Evolutionary conservation across 2,888 invertebrate species (phyloP).

Genomic region (Pharmacophagus antenor): DNA sequence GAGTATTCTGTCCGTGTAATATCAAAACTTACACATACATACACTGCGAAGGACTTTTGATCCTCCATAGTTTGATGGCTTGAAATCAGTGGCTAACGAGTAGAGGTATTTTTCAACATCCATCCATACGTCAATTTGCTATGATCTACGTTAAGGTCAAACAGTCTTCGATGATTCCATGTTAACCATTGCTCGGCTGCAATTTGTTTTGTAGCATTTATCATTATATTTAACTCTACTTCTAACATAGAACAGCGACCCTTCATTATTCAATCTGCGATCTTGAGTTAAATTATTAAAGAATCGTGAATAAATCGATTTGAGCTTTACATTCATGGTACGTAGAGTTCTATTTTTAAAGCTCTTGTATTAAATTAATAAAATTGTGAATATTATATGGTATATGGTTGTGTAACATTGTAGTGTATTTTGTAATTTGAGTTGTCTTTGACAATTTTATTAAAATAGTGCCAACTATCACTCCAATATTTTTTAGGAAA

Average conservation of each 20-base stretch:
- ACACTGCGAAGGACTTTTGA: too few relatives aligned
- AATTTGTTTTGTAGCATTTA: neutral
- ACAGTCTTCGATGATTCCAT: neutral
- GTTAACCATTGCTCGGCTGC: neutral
- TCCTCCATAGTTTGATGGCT: neutral
- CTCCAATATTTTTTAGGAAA: too few relatives aligned
- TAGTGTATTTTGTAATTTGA: too few relatives aligned
- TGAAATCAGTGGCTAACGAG: constrained; percentile 47
- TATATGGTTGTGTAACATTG: too few relatives aligned
- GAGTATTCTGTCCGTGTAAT: neutral
- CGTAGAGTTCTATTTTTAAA: too few relatives aligned
- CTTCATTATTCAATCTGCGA: neutral
- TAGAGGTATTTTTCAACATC: constrained; percentile 60
- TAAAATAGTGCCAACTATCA: too few relatives aligned
- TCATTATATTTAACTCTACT: neutral
- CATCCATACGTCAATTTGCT: constrained; percentile 52
- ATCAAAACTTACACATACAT: neutral
- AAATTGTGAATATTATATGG: too few relatives aligned
- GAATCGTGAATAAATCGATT: too few relatives aligned
- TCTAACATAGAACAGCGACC: neutral
- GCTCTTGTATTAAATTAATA: too few relatives aligned
- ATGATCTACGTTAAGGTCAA: constrained; percentile 36
- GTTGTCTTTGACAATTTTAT: too few relatives aligned
- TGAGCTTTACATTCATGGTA: too few relatives aligned
- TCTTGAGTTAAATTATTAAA: too few relatives aligned